Conservation (phyloP, 2,797 vertebrate genomes). For the Chelon labrosus region DNA sequence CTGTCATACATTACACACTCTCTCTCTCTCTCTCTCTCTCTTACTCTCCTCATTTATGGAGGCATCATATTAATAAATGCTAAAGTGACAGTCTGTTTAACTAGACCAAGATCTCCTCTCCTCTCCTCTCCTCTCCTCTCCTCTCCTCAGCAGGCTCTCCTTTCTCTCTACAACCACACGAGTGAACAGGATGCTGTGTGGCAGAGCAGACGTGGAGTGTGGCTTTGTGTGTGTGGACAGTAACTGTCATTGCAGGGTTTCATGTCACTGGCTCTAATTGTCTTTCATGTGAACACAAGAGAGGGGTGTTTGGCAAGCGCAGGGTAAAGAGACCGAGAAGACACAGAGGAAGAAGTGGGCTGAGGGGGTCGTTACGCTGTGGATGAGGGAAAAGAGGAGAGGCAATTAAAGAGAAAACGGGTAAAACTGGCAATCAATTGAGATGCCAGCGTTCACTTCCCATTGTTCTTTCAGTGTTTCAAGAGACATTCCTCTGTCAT, state of each 20-base stretch:
- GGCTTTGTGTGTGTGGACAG: conserved; percentile 28
- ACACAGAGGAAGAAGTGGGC: background rate
- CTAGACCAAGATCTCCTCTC: background rate
- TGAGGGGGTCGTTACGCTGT: conserved; percentile 1
- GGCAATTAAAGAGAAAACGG: conserved; percentile 43
- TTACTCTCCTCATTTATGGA: too few species aligned
- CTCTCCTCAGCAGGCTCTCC: background rate
- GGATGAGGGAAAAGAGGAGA: conserved; percentile 1
- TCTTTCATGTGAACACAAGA: conserved; percentile 93
- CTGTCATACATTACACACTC: too few species aligned
- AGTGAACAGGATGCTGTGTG: conserved; percentile 62
- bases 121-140: background rate
- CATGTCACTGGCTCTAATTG: conserved; percentile 93
- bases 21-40: too few species aligned
- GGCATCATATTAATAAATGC: too few species aligned
- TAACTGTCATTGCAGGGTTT: conserved; percentile 88
- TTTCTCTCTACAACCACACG: conserved; percentile 9
- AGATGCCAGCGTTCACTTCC: conserved; percentile 55
- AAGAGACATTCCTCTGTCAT: conserved; percentile 54
- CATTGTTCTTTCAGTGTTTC: too few species aligned
- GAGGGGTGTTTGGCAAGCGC: conserved; percentile 55
- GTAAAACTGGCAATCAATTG: conserved; percentile 77
- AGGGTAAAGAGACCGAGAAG: conserved; percentile 68
- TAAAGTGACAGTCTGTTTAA: background rate
- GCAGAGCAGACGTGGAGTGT: conserved; percentile 16